Evolutionary conservation across 2,113 vertebrate species (phyloP), one percentile per base, ranked within the genome.

Genomic region (Seriola quinqueradiata): DNA sequence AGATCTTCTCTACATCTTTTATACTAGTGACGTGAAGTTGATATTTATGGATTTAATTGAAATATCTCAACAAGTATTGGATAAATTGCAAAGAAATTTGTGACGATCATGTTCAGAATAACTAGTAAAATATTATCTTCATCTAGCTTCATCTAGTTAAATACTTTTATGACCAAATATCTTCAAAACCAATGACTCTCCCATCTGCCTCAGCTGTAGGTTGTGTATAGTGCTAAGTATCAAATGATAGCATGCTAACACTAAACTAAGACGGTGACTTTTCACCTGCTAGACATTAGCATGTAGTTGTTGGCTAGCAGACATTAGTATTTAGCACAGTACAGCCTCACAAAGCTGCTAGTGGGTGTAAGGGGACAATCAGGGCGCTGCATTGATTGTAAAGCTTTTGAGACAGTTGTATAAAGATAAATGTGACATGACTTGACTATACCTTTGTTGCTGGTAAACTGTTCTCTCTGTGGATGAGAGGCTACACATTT

Each of bases 401-500:
- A 75, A 57, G n/a, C 3, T 4, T 60, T 28, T 28, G 28, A 28
- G 28, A 32, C 13, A 58, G 11, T 61, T 7, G 16, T 36, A 28
- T 28, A 64, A 58, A 12, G 70, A 70, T 54, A 40, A 13, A 75
- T 10, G 8, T 52, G 67, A 42, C 57, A 52, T 46, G 8, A 65
- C 64, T 74, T 38, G 12, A 66, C 50, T 70, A 25, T 32, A 4
- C 16, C 8, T 69, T 28, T 10, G 11, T 52, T 42, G 46, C 34
- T 54, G 46, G n/a, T 80, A 3, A 58, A 38, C 44, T 25, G 32
- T 42, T 23, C 0, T 44, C 4, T 58, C 4, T 52, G 50, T 28
- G 54, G 54, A 68, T 32, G 23, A 17, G 70, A 60, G 13, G 17
- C 16, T 32, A 6, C 63, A 52, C 34, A 55, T 81, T 79, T 79